Base-by-base conservation (phyloP, 2,113 vertebrate genomes). In the Phainopepla nitens region DNA sequence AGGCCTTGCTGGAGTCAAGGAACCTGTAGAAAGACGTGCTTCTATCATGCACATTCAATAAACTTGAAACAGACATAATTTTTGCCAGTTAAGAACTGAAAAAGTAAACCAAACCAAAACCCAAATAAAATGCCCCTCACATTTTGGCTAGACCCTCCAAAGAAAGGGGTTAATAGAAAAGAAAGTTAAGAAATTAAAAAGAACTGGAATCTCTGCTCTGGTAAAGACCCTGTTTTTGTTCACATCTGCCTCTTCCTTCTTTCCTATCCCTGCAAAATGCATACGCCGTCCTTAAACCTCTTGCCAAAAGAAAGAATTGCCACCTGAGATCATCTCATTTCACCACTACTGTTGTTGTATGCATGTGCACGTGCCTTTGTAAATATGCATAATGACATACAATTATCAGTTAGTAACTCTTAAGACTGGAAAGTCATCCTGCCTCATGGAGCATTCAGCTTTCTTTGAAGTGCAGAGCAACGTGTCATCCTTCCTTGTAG, bases 191-290 rank as follows among this genome's bases (percentile, higher is more conserved):
- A 42, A 58, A 29, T 4, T 33, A 15, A 36, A 2, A 31, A 51
- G 54, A 89, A 58, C 7, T 44, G 19, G 1, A 22, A 33, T 70
- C 12, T 35, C 6, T 87, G 33, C 9, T 49, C 8, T 60, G 44
- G 5, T 54, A 21, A 87, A 70, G 12, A 25, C 7, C 0, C 0
- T 29, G 3, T 36, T 61, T 91, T 2, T 36, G 8, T 53, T 47
- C 31, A 22, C 16, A 13, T 61, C 12, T 75, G 7, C 7, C 29
- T 82, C 24, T 75, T 70, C 6, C 22, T 83, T 89, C 36, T 41
- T 21, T 81, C 7, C 21, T 57, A 0, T 56, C 10, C 15, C 15
- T 69, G 19, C 13, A n/a, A 44, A 18, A 2, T 51, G 6, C 3
- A 0, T 6, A 41, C 15, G 10, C 6, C 9, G 19, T 49, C 22